Percentiles rank a stretch among this genome's conserved stretches.
phyloP scores from a whole-genome alignment of 2,113 vertebrate genomes.

The Bagarius yarrelli region DNA sequence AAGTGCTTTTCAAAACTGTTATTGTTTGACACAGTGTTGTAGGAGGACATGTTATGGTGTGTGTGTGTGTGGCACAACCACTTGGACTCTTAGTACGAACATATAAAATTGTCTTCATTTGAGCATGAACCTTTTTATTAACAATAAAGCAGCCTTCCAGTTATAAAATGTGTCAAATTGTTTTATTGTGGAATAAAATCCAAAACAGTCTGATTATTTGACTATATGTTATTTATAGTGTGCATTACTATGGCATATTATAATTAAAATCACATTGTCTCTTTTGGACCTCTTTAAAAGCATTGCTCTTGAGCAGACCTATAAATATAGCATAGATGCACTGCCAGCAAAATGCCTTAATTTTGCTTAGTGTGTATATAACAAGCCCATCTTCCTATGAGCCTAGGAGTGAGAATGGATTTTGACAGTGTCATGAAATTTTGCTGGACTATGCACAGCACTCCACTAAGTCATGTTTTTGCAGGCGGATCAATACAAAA shows the following conservation, averaged over 20 bases:
- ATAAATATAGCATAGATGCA: background rate
- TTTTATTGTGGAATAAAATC: conserved; percentile 26
- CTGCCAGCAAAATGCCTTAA: background rate
- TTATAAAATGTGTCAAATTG: conserved; percentile 59
- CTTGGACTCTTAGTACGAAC: conserved; percentile 77
- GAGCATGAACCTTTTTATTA: conserved; percentile 82
- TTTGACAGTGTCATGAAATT: conserved; percentile 21
- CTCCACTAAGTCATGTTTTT: conserved; percentile 39
- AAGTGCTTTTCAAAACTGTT: conserved; percentile 78
- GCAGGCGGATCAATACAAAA: conserved; percentile 44
- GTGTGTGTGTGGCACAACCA: conserved; percentile 78
- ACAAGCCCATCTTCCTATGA: background rate
- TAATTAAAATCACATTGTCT: background rate
- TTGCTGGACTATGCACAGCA: conserved; percentile 5
- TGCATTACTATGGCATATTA: background rate
- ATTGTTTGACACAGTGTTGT: conserved; percentile 76
- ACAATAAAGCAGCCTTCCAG: conserved; percentile 84
- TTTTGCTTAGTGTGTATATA: background rate
- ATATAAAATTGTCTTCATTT: conserved; percentile 84
- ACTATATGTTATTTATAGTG: background rate
- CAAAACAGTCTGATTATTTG: background rate
- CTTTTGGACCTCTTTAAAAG: background rate
- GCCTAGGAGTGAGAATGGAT: background rate
- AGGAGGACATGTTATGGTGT: conserved; percentile 75
- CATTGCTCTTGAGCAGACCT: background rate